Evolutionary conservation across 2,797 vertebrate genomes (phyloP).

Genomic region (Lycodopsis pacificus): DNA sequence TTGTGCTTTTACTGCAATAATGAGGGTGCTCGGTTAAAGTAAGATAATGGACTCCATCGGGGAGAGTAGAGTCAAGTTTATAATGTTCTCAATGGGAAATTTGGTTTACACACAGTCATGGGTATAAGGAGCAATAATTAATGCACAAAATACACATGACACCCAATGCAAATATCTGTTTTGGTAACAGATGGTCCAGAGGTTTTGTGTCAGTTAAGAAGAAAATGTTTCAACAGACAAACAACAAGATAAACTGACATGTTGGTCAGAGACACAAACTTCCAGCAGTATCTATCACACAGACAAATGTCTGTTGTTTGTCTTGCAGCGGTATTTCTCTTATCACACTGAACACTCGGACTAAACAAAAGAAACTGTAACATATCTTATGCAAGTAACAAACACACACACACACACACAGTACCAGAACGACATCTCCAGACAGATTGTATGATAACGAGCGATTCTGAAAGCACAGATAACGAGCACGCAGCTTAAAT

Average conservation of each 20-base stretch:
- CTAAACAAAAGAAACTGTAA: constrained; percentile 41
- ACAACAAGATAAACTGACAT: constrained; percentile 21
- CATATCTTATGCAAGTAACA: constrained; percentile 20
- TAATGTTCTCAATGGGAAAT: neutral
- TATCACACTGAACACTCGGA: constrained; percentile 30
- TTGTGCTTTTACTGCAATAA: neutral
- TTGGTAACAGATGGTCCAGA: neutral
- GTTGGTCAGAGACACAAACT: constrained; percentile 6
- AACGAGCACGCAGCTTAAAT: constrained; percentile 20
- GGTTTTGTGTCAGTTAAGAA: neutral
- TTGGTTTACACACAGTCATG: neutral
- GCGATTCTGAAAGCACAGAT: constrained; percentile 33
- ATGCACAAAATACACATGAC: neutral
- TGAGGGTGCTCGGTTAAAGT: neutral
- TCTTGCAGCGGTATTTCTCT: constrained; percentile 32
- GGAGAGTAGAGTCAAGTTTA: neutral
- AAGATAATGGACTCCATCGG: neutral
- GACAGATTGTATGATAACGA: constrained; percentile 47
- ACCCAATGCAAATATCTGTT: neutral
- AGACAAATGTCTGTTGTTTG: constrained; percentile 16
- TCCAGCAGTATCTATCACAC: constrained; percentile 20
- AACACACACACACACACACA: constrained; percentile 35
- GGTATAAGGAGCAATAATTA: neutral
- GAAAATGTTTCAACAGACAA: neutral
- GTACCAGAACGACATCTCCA: constrained; percentile 47